Base-by-base conservation (phyloP, 2,888 invertebrate species). In the Phragmatobia fuliginosa region DNA sequence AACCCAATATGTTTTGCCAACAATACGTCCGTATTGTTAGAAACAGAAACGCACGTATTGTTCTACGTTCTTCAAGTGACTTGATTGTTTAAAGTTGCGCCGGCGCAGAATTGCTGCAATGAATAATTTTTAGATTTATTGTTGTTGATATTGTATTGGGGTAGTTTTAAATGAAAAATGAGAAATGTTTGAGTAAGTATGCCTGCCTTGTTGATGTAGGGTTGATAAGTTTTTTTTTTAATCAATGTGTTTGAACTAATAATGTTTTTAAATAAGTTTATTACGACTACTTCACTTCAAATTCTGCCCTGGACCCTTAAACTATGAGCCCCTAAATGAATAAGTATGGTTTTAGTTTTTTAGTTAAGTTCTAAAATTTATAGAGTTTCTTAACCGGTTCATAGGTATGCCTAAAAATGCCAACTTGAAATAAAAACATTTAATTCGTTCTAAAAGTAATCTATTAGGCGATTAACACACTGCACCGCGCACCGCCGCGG, bases 1-100 rank as follows among this genome's bases (percentile, higher is more conserved):
- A 62, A 64, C 41, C 66, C 66, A 74, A 66, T 62, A 69, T 78
- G 75, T 78, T 76, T 32, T 62, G 49, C 71, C 78, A 78, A 79
- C 78, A 79, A 79, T 74, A 62, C 68, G 7, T 63, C 16, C 62
- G 62, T 66, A 66, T 60, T 71, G 70, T 67, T 36, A 49, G 18
- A 49, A 61, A 66, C 59, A 33, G 68, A 73, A 68, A 73, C 63
- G 60, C 41, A 41, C 7, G 61, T 16, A 66, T 72, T 72, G 72
- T 72, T 36, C 32, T 8, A 38, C 25, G 32, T 36, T 38, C 60
- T 36, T 71, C 68, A 62, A 72, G 68, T 68, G 68, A 62, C 5
- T 49, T 18, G 11, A 66, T 72, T 68, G 68, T 72, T 68, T 66
- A 61, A 33, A 32, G 16, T 41, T 56, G 64, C 52, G 49, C 41